Evolutionary conservation across 2,113 vertebrate species (phyloP), one percentile per base, ranked within the genome.

Genomic region (Corythoichthys haematopterus): DNA sequence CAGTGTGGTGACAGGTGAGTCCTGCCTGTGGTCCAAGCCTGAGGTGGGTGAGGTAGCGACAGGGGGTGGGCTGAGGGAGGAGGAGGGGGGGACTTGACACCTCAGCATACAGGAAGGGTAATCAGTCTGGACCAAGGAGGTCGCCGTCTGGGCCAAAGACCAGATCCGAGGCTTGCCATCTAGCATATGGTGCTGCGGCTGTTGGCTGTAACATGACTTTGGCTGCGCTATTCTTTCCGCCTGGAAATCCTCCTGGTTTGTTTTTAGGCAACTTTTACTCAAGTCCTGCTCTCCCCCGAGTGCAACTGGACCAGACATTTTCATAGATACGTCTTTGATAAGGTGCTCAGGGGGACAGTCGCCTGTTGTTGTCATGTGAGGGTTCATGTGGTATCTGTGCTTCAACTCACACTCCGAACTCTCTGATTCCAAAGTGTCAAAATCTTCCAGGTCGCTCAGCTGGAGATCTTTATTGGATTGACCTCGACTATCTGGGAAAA

Each of bases 71-170:
- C 85, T 79, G 67, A 92, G 84, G 11, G 84, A 84, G 58, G 87
- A 79, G 57, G 88, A 70, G 40, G 43, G 60, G 43, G 92, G 92
- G 47, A 74, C 74, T 64, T 90, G 92, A 83, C 95, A 93, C 69
- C 94, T 93, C 78, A 98, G 91, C 97, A 99, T 99, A 84, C 97
- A 99, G 0, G 97, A 97, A 1, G 96, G 93, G 72, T 94, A 97
- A 75, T 98, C 96, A 82, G 94, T 93, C 88, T 96, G 94, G 90
- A 91, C 95, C 75, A 98, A 88, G 3, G 95, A 96, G 0, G 96
- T 98, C 55, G 97, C 97, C 0, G 97, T 98, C 82, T 98, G 97
- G 2, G 97, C 97, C 89, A 98, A 84, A 36, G 97, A 98, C 97
- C 97, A 98, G 75, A 99, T 99, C 56, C 96, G 89, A 0, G 97